Conservation (phyloP, 2,888 invertebrate genomes). For the Tetheella fluctuosa region DNA sequence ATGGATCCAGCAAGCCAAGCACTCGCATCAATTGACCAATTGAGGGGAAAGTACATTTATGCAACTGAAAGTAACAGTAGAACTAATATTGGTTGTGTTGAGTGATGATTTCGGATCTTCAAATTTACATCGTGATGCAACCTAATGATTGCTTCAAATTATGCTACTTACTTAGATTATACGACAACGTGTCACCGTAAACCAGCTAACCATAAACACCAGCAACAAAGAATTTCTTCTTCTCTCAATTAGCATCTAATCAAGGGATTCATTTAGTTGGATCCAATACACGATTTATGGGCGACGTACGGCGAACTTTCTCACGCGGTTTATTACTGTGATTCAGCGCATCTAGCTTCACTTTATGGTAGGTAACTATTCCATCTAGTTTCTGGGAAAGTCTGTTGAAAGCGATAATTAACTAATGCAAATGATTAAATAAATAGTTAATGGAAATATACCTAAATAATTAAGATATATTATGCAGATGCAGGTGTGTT, state of each 20-base stretch:
- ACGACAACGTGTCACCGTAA: conserved; percentile 57
- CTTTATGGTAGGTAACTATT: conserved; percentile 51
- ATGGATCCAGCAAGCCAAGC: conserved; percentile 23
- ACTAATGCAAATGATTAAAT: conserved; percentile 5
- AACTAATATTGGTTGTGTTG: conserved; percentile 71
- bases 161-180: conserved; percentile 37
- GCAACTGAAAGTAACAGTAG: conserved; percentile 68
- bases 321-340: conserved; percentile 63
- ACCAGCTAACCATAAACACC: conserved; percentile 32
- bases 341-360: conserved; percentile 52
- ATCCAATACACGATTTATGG: conserved; percentile 68
- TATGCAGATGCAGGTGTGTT: not conserved
- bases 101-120: conserved; percentile 56
- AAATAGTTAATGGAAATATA: not conserved
- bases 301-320: conserved; percentile 61
- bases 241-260: conserved; percentile 74
- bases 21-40: conserved; percentile 30
- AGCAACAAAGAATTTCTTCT: conserved; percentile 64
- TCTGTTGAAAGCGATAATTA: conserved; percentile 20
- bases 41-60: conserved; percentile 73
- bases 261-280: conserved; percentile 71
- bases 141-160: conserved; percentile 38
- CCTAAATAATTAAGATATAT: not conserved
- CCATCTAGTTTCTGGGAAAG: conserved; percentile 37
- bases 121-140: conserved; percentile 57